Evolutionary conservation across 2,888 invertebrate genomes (phyloP).

Genomic region (Platynereis dumerilii): DNA sequence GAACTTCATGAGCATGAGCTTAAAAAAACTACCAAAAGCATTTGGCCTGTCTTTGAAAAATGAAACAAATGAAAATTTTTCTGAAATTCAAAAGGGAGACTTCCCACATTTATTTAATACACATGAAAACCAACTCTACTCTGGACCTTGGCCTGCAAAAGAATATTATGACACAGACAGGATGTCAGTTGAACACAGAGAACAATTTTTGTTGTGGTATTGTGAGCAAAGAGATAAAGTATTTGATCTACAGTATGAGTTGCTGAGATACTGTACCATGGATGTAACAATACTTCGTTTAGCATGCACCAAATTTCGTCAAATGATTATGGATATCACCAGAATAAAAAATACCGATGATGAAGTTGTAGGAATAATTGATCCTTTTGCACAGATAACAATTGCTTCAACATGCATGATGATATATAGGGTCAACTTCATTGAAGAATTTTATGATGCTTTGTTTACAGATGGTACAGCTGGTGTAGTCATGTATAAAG

Average conservation of each 20-base stretch:
- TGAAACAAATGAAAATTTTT: too few relatives aligned
- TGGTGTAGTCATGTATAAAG: too few relatives aligned
- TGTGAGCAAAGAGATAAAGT: neutral
- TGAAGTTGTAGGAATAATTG: neutral
- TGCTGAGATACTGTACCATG: neutral
- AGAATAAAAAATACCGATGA: neutral
- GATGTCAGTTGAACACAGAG: neutral
- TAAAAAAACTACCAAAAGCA: constrained; percentile 2
- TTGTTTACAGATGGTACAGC: neutral
- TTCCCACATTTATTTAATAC: neutral
- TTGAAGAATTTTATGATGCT: neutral
- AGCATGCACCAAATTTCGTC: neutral
- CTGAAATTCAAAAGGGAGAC: neutral
- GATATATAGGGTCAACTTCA: neutral
- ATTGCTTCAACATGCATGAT: neutral
- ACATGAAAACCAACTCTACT: neutral
- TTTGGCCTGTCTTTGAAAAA: neutral
- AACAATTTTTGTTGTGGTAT: neutral
- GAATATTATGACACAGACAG: neutral
- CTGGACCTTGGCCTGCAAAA: neutral
- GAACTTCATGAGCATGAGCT: neutral
- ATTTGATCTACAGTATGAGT: neutral
- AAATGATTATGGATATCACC: neutral
- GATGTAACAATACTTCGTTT: neutral
- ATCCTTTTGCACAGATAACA: neutral